These are phyloP conservation scores for Drosophila monieri DNA, from an alignment of 2,888 invertebrate species.

Conservation along the genomic window DNA sequence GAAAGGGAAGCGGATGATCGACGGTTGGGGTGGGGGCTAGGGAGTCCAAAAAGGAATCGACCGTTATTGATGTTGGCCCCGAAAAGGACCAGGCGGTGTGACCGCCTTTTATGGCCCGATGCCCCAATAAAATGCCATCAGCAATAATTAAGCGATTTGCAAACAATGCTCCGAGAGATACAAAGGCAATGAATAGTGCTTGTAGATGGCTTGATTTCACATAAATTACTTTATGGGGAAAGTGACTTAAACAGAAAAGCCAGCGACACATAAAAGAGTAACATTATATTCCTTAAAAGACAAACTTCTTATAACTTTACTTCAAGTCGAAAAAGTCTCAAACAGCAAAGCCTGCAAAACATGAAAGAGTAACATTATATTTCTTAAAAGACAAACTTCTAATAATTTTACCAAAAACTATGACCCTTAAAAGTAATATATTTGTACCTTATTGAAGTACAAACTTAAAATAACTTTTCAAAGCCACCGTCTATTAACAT, in stretches of 20 bases:
- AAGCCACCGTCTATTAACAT: slow-evolving; percentile 15
- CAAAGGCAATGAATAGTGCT: slow-evolving; percentile 33
- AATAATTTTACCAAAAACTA: no score
- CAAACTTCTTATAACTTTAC: no score
- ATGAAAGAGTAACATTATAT: no score
- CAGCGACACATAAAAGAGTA: no score
- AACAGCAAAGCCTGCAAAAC: no score
- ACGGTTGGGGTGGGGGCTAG: slow-evolving; percentile 2
- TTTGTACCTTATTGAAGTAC: background rate
- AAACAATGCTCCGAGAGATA: slow-evolving; percentile 45
- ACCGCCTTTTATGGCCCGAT: slow-evolving; percentile 45
- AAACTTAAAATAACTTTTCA: background rate
- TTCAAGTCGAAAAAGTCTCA: background rate
- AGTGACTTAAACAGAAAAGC: no score
- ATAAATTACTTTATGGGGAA: slow-evolving; percentile 16
- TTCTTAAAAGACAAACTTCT: no score
- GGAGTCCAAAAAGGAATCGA: slow-evolving; percentile 15
- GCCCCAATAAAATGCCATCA: slow-evolving; percentile 50
- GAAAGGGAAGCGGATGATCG: slow-evolving; percentile 11
- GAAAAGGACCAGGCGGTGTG: slow-evolving; percentile 21
- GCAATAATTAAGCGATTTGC: slow-evolving; percentile 56
- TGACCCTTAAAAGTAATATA: no score
- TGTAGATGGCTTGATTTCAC: slow-evolving; percentile 29
- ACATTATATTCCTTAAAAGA: no score
- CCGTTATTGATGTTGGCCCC: slow-evolving; percentile 35